Base-by-base conservation (phyloP, 2,797 vertebrate species). In the Fringilla coelebs region DNA sequence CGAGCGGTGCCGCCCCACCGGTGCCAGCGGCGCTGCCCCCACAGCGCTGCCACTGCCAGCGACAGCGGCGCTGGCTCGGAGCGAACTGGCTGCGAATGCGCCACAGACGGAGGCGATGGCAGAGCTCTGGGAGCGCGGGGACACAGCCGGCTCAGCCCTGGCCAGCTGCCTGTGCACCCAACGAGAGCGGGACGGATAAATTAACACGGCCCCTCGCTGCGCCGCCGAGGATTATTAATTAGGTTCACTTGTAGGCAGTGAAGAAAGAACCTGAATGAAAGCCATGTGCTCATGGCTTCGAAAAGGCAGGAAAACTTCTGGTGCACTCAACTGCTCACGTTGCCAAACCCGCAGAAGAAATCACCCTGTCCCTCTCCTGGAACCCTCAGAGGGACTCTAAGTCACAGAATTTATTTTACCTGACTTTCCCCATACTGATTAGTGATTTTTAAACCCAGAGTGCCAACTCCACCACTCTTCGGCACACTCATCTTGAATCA, bases 111-210 rank as follows among this genome's bases (percentile, higher is more conserved):
- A 49, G 58, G 71, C 1, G 52, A 34, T 20, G 79, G 82, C 79
- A 80, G 63, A 62, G 88, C 63, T 52, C 6, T 1, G 40, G 67
- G 60, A 92, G 66, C 1, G 5, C 7, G 10, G 43, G 6, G 52
- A 54, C 93, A 76, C 76, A 58, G 81, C 62, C 87, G 34, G 70
- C 87, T 52, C 73, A 58, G 85, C 67, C 92, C 68, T 26, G 14
- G 88, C 68, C 55, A 8, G 48, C 68, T 73, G 86, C 83, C 86
- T 16, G 34, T 0, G 8, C 46, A 22, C 95, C 93, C 90, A 61
- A 1, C 0, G 1, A 57, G 72, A 0, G 5, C 45, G 7, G 22
- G n/a, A 29, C 0, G 15, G 78, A 45, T 45, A n/a, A 52, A 82
- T 76, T 28, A 63, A 52, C 63, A 3, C 5, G 3, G 43, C 60